A percentile compares a stretch with the other conserved stretches of the same genome.
Conservation (phyloP, 2,113 vertebrate species). For the Stomatorhinus ivindoensis region DNA sequence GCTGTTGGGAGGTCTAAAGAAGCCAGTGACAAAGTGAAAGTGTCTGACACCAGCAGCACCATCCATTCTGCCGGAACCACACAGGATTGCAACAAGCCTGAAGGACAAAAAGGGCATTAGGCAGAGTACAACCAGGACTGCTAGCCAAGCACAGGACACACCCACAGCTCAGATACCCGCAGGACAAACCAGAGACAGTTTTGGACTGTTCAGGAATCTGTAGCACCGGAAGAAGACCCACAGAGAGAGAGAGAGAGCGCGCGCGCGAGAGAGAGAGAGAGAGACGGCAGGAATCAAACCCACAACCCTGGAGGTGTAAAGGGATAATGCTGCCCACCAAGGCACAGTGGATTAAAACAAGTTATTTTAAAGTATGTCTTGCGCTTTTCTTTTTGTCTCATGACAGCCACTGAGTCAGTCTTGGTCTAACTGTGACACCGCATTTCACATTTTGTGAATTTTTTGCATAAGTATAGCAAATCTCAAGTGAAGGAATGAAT, state of each 20-base stretch:
- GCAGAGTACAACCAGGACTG: neutral
- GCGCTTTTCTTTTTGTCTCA: neutral
- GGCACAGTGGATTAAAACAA: neutral
- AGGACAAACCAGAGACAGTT: neutral
- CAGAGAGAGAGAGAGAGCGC: neutral
- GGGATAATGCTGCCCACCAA: neutral
- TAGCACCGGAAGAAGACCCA: neutral
- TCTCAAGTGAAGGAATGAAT: neutral
- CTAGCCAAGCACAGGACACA: neutral
- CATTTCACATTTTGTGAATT: neutral
- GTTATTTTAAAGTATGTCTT: neutral
- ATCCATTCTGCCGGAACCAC: neutral
- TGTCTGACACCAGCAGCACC: neutral
- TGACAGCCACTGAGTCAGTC: neutral
- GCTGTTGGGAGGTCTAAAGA: neutral
- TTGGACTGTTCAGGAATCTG: neutral
- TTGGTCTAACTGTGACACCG: neutral
- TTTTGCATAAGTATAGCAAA: neutral
- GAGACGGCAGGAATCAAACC: neutral
- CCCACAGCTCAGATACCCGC: neutral
- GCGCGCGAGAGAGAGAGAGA: neutral
- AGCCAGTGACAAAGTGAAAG: neutral
- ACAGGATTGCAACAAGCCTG: neutral
- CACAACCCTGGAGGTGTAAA: neutral
- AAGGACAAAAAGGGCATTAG: neutral